Percentiles rank a stretch among this genome's conserved stretches.
Evolutionary conservation across 2,888 invertebrate genomes (phyloP).

Genomic region (Zhuqinia jingwanae): DNA sequence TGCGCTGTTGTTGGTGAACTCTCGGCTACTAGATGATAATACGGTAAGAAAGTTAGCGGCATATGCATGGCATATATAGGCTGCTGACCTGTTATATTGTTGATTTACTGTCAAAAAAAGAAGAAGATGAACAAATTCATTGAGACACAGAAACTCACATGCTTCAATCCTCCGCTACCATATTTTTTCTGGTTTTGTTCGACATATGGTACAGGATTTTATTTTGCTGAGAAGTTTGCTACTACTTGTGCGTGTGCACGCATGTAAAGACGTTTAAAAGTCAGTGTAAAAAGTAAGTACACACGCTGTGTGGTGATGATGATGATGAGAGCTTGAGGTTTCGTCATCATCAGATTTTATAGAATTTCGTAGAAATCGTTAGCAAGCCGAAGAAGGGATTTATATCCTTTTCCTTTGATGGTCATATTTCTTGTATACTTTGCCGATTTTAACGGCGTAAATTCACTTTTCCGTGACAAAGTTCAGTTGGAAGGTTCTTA

Average conservation of each 20-base stretch:
- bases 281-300: not conserved
- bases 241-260: too few relatives aligned
- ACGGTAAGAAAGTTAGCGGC: slow-evolving; percentile 28
- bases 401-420: slow-evolving; percentile 51
- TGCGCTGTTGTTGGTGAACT: slow-evolving; percentile 33
- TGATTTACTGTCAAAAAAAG: slow-evolving; percentile 50
- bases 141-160: slow-evolving; percentile 60
- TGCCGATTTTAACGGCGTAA: slow-evolving; percentile 56
- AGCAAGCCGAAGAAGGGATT: slow-evolving; percentile 32
- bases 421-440: slow-evolving; percentile 5
- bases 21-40: slow-evolving; percentile 60
- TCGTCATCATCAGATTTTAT: slow-evolving; percentile 62
- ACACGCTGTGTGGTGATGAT: not conserved
- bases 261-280: not conserved
- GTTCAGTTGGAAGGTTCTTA: too few relatives aligned
- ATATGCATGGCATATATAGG: not conserved
- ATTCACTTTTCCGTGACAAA: slow-evolving; percentile 62
- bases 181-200: not conserved
- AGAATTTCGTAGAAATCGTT: slow-evolving; percentile 68
- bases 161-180: not conserved
- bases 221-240: slow-evolving; percentile 8
- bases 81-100: slow-evolving; percentile 31
- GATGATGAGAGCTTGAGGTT: not conserved
- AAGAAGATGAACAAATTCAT: slow-evolving; percentile 69
- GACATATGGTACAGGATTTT: slow-evolving; percentile 43